Conservation (phyloP, 2,113 vertebrate species). For the Burhinus oedicnemus region DNA sequence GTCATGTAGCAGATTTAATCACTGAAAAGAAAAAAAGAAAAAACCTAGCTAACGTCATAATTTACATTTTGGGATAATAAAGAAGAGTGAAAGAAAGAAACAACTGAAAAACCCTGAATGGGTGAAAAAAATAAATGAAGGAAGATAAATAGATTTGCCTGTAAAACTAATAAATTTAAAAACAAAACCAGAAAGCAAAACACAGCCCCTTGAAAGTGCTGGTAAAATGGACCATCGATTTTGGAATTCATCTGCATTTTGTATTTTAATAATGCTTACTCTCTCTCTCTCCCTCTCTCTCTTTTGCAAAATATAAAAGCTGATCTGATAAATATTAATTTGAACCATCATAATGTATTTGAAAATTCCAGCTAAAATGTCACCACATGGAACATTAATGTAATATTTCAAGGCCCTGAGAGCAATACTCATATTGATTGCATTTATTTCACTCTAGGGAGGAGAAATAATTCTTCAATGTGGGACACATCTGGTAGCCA, state of each 20-base stretch:
- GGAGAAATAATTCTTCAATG: slow-evolving; percentile 99
- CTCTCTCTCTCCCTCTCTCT: slow-evolving; percentile 78
- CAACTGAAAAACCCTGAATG: slow-evolving; percentile 68
- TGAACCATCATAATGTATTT: slow-evolving; percentile 99
- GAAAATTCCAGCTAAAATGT: slow-evolving; percentile 99
- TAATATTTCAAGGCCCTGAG: slow-evolving; percentile 99
- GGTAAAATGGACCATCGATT: slow-evolving; percentile 88
- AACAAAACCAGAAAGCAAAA: slow-evolving; percentile 84
- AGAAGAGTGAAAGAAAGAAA: slow-evolving; percentile 77
- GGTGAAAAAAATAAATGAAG: slow-evolving; percentile 56
- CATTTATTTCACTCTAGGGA: slow-evolving; percentile 99
- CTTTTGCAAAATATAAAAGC: slow-evolving; percentile 99
- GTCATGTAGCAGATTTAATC: slow-evolving; percentile 88
- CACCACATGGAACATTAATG: slow-evolving; percentile 99
- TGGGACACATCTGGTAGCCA: slow-evolving; percentile 99
- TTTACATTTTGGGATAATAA: slow-evolving; percentile 86
- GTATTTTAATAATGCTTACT: slow-evolving; percentile 92
- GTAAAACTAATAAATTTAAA: slow-evolving; percentile 86
- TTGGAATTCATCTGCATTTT: slow-evolving; percentile 89
- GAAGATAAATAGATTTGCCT: slow-evolving; percentile 80
- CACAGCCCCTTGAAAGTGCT: slow-evolving; percentile 81
- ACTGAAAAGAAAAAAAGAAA: slow-evolving; percentile 79
- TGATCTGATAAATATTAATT: slow-evolving; percentile 99
- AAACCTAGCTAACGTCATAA: slow-evolving; percentile 79
- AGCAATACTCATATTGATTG: slow-evolving; percentile 99